Evolutionary conservation across 2,113 vertebrate genomes (phyloP), one percentile per base, ranked within the genome.

Genomic region (Aphyosemion australe): DNA sequence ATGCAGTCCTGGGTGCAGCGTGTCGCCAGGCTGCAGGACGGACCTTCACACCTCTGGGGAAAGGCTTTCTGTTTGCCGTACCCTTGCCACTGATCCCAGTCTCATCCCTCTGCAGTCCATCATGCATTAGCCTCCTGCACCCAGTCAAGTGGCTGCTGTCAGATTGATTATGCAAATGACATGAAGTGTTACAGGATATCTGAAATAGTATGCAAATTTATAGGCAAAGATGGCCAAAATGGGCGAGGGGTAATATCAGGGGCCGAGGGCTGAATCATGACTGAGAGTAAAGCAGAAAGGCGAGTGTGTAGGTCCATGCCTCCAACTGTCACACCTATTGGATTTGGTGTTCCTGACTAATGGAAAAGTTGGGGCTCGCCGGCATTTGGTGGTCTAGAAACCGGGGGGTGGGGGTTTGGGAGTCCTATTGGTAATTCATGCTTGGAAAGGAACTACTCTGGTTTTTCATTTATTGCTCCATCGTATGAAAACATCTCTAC

Each of bases 141-240:
- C 50, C 41, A 11, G 54, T 48, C 76, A 55, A 21, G 12, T 6
- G 26, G 20, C 56, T 42, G 42, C 55, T 70, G 72, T 67, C 57
- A 48, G 12, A 61, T 20, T 49, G 56, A 67, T 81, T 75, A 77
- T 72, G 74, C 67, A 72, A 71, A 83, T 65, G 8, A 70, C 59
- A 41, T 37, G 39, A 78, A 76, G 61, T 52, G 41, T 49, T 62
- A 43, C 20, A 64, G 53, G 62, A 58, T 61, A 12, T 43, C 53
- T 39, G 55, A 47, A 79, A 70, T 65, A 47, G 47, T 15, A 63
- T 76, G 73, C 62, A 74, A 51, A 65, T 83, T 55, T 58, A 62
- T 13, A 47, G 31, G 61, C 21, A 41, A 34, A 4, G 34, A 12
- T 69, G 63, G 62, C 21, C 41, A 52, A 72, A 78, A 46, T 61